A percentile compares a stretch with the other conserved stretches of the same genome.
These are phyloP conservation scores for Tachypleus tridentatus DNA, from an alignment of 1,140 invertebrate genomes.

Conservation along the genomic window DNA sequence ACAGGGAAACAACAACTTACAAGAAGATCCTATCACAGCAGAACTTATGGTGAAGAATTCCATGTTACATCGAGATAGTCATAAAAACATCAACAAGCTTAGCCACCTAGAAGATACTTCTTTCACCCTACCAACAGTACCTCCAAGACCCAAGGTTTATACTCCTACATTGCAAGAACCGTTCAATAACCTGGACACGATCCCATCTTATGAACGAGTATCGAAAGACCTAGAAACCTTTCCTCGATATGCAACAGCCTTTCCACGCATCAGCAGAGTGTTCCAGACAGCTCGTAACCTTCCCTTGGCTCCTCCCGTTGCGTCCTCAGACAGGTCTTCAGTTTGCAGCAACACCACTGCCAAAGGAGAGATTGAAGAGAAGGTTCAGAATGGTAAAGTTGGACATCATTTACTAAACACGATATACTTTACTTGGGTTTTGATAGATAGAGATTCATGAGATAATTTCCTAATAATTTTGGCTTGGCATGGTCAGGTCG, in stretches of 20 bases:
- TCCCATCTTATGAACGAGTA: slow-evolving; percentile 81
- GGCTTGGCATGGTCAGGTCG: too few species aligned
- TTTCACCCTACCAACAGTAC: slow-evolving; percentile 43
- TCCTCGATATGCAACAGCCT: slow-evolving; percentile 35
- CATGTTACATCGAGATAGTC: slow-evolving; percentile 28
- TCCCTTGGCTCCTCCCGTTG: too few species aligned
- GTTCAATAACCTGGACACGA: slow-evolving; percentile 57
- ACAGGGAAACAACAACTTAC: slow-evolving; percentile 38
- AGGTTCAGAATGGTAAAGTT: too few species aligned
- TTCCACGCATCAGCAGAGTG: too few species aligned
- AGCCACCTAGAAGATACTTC: slow-evolving; percentile 59
- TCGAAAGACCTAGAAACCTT: slow-evolving; percentile 84
- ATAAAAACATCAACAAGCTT: slow-evolving; percentile 44
- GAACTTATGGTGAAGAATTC: slow-evolving; percentile 32
- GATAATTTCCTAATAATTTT: too few species aligned
- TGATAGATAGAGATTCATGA: too few species aligned
- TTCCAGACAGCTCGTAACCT: too few species aligned
- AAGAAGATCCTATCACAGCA: slow-evolving; percentile 39
- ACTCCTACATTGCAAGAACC: slow-evolving; percentile 58
- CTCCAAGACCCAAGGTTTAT: slow-evolving; percentile 65
- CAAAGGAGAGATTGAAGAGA: too few species aligned
- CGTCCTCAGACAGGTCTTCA: too few species aligned
- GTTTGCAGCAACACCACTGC: too few species aligned
- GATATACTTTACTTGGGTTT: too few species aligned
- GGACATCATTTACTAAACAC: too few species aligned